phyloP scores from a whole-genome alignment of 2,797 vertebrate genomes.

The Megaceryle alcyon region DNA sequence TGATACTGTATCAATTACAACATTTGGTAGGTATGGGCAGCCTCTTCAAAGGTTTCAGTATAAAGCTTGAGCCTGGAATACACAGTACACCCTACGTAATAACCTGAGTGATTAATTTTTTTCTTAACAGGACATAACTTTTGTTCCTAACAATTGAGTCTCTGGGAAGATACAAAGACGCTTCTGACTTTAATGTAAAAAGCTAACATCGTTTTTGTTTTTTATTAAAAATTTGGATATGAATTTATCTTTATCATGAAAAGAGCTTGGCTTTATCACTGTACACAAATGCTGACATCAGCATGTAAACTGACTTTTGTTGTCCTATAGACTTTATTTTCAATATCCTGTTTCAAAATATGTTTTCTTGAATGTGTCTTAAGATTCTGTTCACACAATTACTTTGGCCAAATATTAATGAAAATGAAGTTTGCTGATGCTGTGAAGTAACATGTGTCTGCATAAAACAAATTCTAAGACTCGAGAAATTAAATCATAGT shows the following conservation, averaged over 20 bases:
- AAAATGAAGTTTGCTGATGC: constrained; percentile 51
- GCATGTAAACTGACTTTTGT: constrained; percentile 71
- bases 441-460: background rate
- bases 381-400: constrained; percentile 49
- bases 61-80: constrained; percentile 82
- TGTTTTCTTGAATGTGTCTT: constrained; percentile 44
- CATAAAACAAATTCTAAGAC: constrained; percentile 17
- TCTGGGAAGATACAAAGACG: constrained; percentile 78
- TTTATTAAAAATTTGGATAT: constrained; percentile 81
- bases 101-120: constrained; percentile 83
- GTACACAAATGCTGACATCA: constrained; percentile 75
- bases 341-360: constrained; percentile 80
- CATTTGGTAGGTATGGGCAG: constrained; percentile 81
- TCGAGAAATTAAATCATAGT: background rate
- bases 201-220: constrained; percentile 69
- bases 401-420: constrained; percentile 57
- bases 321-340: constrained; percentile 74
- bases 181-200: constrained; percentile 70
- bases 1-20: constrained; percentile 93
- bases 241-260: constrained; percentile 82
- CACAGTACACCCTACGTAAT: constrained; percentile 81
- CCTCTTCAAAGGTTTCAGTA: constrained; percentile 89
- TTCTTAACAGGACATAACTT: constrained; percentile 83
- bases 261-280: constrained; percentile 76
- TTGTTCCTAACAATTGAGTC: constrained; percentile 84